Evolutionary conservation across 37 sponge, comb jelly and placozoan species (phyloP), one percentile per base, ranked within the genome.

Genomic region (Ephydatia muelleri): DNA sequence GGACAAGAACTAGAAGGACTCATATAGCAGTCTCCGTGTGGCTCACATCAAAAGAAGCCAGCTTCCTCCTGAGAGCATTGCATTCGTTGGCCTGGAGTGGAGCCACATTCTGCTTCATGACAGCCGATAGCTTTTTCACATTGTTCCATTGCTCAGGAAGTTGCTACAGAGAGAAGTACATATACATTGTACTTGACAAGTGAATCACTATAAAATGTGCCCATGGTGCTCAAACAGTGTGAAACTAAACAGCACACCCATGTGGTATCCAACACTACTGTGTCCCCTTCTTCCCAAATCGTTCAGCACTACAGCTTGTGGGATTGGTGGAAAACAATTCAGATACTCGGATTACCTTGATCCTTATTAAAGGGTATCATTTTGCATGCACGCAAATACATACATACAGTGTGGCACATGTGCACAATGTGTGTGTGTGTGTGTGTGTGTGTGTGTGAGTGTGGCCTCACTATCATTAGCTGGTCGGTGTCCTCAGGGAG

Each of bases 91-190:
- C 95, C 68, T 99, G 99, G 30, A 99, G 70, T 9, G 99, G 99
- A 37, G 95, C 97, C 0, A 99, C 99, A 38, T 88, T 83, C 66
- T 99, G 99, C 76, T 99, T 99, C 77, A 95, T 90, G 47, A 90
- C 81, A 14, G 93, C 91, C 25, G 96, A 78, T 71, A 85, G 86
- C 78, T 99, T 99, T 91, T 97, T 99, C 37, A 93, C 85, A 67
- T 87, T 87, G 73, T 93, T 95, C 99, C 99, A 99, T 74, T 95
- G 92, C 87, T 99, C 99, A 36, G 99, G 99, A 8, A 99, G 87
- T 73, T 97, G 95, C 92, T 98, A 88, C 22, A 77, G 34, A 13
- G 3, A 33, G 23, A 26, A n/a, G 36, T 2, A 82, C 13, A 1
- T 1, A 72, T 8, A 69, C 8, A 69, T 6, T 31, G 3, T 3